Evolutionary conservation across 2,888 invertebrate genomes (phyloP).

Genomic region (Agonopterix subpropinquella): DNA sequence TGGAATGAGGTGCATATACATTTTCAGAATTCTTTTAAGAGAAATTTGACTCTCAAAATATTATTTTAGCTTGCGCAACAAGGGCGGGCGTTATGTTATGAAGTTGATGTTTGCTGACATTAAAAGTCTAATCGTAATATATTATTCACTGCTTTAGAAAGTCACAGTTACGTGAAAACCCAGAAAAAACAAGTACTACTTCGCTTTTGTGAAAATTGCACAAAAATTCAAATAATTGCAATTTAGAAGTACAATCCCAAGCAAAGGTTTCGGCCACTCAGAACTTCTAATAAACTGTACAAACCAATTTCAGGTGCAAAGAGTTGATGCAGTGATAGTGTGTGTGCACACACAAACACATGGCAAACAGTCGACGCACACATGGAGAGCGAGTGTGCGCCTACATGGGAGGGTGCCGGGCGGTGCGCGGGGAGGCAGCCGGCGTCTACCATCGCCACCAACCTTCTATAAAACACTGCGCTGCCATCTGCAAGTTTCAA

Average conservation of each 20-base stretch:
- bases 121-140: too few species aligned
- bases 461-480: slow-evolving; percentile 69
- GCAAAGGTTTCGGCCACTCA: too few species aligned
- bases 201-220: background rate
- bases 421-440: slow-evolving; percentile 24
- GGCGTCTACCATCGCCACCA: slow-evolving; percentile 38
- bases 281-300: slow-evolving; percentile 18
- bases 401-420: slow-evolving; percentile 19
- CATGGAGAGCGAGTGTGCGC: slow-evolving; percentile 15
- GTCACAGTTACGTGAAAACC: background rate
- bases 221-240: too few species aligned
- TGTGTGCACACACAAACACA: slow-evolving; percentile 33
- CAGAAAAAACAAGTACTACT: background rate
- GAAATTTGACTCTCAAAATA: too few species aligned
- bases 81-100: too few species aligned
- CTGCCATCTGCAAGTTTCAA: slow-evolving; percentile 75
- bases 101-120: too few species aligned
- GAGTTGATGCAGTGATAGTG: slow-evolving; percentile 21
- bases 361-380: slow-evolving; percentile 27
- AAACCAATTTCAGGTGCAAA: slow-evolving; percentile 37
- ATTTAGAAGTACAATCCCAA: too few species aligned
- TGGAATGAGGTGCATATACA: too few species aligned
- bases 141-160: background rate
- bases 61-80: too few species aligned
- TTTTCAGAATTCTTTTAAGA: too few species aligned